Evolutionary conservation across 2,113 vertebrate species (phyloP).

Genomic region (Lycaon pictus): DNA sequence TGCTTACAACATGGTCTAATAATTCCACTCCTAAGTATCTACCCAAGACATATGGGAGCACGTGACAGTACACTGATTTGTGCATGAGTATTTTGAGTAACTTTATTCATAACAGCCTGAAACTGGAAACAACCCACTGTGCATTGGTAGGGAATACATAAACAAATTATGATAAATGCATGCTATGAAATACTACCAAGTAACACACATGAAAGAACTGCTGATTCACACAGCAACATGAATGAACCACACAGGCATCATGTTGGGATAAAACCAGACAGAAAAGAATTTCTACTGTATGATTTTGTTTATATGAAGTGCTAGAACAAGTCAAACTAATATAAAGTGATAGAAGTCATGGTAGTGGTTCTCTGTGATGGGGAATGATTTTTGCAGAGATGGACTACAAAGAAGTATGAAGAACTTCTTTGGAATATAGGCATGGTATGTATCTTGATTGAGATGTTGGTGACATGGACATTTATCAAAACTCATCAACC

Average conservation of each 20-base stretch:
- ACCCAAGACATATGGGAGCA: neutral
- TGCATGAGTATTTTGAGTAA: neutral
- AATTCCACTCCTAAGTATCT: neutral
- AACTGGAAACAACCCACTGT: neutral
- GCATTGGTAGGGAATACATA: neutral
- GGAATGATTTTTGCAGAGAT: neutral
- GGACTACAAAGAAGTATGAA: neutral
- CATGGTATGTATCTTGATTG: neutral
- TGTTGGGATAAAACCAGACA: neutral
- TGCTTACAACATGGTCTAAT: neutral
- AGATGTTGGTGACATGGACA: neutral
- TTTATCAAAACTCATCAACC: neutral
- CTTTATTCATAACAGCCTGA: neutral
- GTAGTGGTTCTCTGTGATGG: neutral
- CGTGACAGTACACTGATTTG: neutral
- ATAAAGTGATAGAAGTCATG: neutral
- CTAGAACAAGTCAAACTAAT: neutral
- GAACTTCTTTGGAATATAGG: neutral
- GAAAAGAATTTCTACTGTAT: neutral
- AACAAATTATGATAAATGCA: neutral
- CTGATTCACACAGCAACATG: neutral
- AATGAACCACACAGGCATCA: neutral
- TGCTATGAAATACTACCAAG: neutral
- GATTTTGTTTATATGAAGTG: neutral
- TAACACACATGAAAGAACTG: neutral